Conservation (phyloP, 2,888 invertebrate genomes). For the Ephialtes manifestator region DNA sequence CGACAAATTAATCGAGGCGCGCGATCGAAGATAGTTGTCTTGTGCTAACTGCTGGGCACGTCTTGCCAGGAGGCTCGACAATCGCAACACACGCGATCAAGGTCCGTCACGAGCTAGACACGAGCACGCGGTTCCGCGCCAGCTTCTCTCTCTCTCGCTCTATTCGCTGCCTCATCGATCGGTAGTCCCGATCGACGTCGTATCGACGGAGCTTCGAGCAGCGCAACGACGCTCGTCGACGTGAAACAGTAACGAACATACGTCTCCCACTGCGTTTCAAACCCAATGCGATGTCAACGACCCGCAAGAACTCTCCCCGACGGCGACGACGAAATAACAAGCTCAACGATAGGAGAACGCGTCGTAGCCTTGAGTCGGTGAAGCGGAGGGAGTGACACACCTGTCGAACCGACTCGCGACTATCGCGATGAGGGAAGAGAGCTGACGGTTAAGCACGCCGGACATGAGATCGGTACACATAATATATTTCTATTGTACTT, state of each 20-base stretch:
- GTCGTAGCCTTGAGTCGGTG: conserved; percentile 14
- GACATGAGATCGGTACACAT: no score
- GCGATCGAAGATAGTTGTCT: neutral
- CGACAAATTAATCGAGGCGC: conserved; percentile 35
- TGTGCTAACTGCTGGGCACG: neutral
- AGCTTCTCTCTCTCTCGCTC: neutral
- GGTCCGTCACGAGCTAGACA: conserved; percentile 9
- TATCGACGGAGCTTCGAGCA: conserved; percentile 1
- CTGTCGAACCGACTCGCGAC: conserved; percentile 21
- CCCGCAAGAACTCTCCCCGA: conserved; percentile 7
- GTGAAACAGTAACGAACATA: neutral
- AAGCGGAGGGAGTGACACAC: conserved; percentile 11
- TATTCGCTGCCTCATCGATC: conserved; percentile 35
- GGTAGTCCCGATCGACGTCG: conserved; percentile 20
- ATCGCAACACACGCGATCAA: conserved; percentile 4
- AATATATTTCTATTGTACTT: no score
- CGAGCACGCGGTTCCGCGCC: neutral
- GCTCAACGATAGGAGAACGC: conserved; percentile 1
- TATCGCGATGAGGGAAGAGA: neutral
- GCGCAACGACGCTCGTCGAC: conserved; percentile 10
- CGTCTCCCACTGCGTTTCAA: conserved; percentile 29
- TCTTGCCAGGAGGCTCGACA: conserved; percentile 4
- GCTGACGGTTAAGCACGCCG: neutral
- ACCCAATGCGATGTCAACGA: conserved; percentile 32
- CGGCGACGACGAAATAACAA: conserved; percentile 35